Conservation (phyloP, 1,140 invertebrate genomes). For the Ips nitidus region DNA sequence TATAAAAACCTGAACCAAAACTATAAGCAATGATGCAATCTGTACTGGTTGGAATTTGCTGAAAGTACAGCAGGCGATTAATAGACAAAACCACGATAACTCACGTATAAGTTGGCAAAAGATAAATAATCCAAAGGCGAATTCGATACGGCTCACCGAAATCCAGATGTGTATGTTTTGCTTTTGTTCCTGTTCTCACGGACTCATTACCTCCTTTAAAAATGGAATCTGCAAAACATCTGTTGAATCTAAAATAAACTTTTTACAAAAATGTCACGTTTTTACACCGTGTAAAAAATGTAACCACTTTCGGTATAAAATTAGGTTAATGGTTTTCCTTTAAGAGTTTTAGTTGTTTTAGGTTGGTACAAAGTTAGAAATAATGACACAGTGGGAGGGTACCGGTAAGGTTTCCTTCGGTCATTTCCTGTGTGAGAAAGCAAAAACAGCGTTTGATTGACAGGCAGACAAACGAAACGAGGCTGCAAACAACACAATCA, state of each 20-base stretch:
- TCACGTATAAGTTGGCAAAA: slow-evolving; percentile 29
- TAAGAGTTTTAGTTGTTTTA: neutral
- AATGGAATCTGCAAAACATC: slow-evolving; percentile 44
- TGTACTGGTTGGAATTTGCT: no score
- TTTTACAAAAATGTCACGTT: slow-evolving; percentile 44
- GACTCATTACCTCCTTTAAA: slow-evolving; percentile 45
- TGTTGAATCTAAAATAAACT: slow-evolving; percentile 44
- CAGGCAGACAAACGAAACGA: slow-evolving; percentile 32
- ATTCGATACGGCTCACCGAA: slow-evolving; percentile 34
- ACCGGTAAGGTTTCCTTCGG: slow-evolving; percentile 39
- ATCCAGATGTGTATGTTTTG: slow-evolving; percentile 45
- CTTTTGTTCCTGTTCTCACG: slow-evolving; percentile 48
- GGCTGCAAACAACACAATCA: slow-evolving; percentile 34
- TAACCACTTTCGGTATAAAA: slow-evolving; percentile 23
- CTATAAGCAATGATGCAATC: no score
- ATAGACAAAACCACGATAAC: slow-evolving; percentile 10
- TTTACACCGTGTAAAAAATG: slow-evolving; percentile 22
- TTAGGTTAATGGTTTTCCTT: slow-evolving; percentile 30
- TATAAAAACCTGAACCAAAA: no score
- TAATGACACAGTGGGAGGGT: neutral
- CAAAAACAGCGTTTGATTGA: slow-evolving; percentile 44
- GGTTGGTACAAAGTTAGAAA: neutral
- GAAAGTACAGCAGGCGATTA: neutral
- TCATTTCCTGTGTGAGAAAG: slow-evolving; percentile 45
- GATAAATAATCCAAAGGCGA: slow-evolving; percentile 31